Evolutionary conservation across 2,113 vertebrate genomes (phyloP), one percentile per base, ranked within the genome.

Genomic region (Rhegmatorhina hoffmannsi): DNA sequence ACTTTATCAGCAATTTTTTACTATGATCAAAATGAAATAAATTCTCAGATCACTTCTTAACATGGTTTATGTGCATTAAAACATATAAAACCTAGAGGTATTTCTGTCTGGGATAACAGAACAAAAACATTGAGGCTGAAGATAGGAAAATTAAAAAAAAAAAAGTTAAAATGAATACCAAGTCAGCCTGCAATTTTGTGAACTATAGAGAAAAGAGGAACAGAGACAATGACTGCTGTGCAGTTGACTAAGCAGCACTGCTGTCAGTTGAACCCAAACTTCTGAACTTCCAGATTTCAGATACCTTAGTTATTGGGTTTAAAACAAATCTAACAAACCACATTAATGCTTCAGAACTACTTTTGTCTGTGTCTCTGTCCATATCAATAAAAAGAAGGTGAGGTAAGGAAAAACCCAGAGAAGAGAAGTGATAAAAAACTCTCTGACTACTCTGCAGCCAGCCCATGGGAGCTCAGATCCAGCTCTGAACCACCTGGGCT

Each of bases 321-420:
- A 69, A 86, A 95, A 74, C 26, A 62, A 74, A 53, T n/a, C 5
- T 66, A 59, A 46, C 5, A 87, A 75, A 72, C 49, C 2, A 46
- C 29, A 23, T 31, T 58, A 69, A 66, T 43, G 47, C 34, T 69
- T 73, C 44, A 58, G 55, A 63, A 75, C 11, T 15, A 70, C 19
- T 62, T 72, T 5, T 76, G 31, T n/a, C n/a, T 33, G 19, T 58
- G 56, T 19, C 24, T n/a, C 36, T 0, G 0, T 11, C 21, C 17
- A 13, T 11, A 6, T 56, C 43, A 76, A 29, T 25, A 68, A 89
- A 44, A 34, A 60, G 11, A 36, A 55, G 6, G 5, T 28, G 21
- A 84, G 17, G 14, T 36, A 46, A 69, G 19, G 24, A 88, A 62
- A 69, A 77, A 18, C 5, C 10, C 28, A 17, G 13, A 75, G 40